phyloP scores from a whole-genome alignment of 2,888 invertebrate genomes.

The Brachyptera risi region DNA sequence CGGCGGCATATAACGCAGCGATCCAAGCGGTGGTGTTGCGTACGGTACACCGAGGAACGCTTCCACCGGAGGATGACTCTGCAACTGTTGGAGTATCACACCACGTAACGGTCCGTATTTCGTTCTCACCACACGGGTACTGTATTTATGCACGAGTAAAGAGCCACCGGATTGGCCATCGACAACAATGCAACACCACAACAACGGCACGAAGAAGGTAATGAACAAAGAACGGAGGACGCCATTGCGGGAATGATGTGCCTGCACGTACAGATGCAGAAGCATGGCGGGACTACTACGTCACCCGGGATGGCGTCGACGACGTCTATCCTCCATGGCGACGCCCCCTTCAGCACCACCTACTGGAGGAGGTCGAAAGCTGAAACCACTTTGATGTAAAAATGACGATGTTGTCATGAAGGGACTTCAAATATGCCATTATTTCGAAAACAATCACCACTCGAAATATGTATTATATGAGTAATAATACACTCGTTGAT shows the following conservation, averaged over 20 bases:
- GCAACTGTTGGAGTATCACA: conserved; percentile 63
- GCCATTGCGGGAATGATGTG: conserved; percentile 23
- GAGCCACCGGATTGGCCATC: conserved; percentile 29
- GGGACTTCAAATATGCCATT: background rate
- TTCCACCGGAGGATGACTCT: conserved; percentile 72
- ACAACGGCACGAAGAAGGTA: conserved; percentile 12
- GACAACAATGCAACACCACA: conserved; percentile 16
- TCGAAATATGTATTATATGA: too few species aligned
- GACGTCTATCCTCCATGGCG: conserved; percentile 25
- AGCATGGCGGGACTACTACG: conserved; percentile 25
- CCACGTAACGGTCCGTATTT: conserved; percentile 87
- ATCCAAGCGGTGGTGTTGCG: conserved; percentile 86
- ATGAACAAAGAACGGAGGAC: conserved; percentile 10
- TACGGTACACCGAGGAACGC: conserved; percentile 92
- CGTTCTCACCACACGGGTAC: conserved; percentile 78
- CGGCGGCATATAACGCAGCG: conserved; percentile 92
- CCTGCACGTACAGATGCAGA: conserved; percentile 21
- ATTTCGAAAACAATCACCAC: too few species aligned
- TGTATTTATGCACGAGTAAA: conserved; percentile 68
- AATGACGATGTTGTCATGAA: background rate
- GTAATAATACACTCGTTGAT: too few species aligned
- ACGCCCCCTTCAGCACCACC: conserved; percentile 24
- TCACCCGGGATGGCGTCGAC: conserved; percentile 26
- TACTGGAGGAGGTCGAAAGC: conserved; percentile 21
- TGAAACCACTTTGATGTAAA: conserved; percentile 1